Percentiles rank a stretch among this genome's conserved stretches.
phyloP scores from a whole-genome alignment of 1,140 invertebrate genomes.

The Diabrotica undecimpunctata region DNA sequence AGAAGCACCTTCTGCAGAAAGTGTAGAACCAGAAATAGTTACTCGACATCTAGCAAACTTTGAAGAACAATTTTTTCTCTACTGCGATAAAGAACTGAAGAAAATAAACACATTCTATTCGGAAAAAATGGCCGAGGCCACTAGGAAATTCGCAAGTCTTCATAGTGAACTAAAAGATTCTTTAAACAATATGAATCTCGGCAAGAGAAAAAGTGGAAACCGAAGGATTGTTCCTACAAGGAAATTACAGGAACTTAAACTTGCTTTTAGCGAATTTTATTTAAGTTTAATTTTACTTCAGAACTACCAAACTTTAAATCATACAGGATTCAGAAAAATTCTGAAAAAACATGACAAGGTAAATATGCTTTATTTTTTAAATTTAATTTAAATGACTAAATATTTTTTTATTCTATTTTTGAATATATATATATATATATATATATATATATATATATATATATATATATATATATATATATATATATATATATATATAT shows the following conservation, averaged over 20 bases:
- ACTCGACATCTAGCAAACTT: constrained; percentile 74
- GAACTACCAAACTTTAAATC: constrained; percentile 79
- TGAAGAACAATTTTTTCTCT: constrained; percentile 82
- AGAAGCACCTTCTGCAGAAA: constrained; percentile 66
- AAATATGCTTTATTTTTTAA: constrained; percentile 6
- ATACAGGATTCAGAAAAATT: constrained; percentile 89
- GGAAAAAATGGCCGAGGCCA: constrained; percentile 86
- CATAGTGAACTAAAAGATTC: constrained; percentile 66
- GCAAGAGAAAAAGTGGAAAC: constrained; percentile 43
- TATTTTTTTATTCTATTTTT: no score
- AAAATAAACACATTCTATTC: constrained; percentile 89
- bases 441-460: no score
- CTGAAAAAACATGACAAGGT: constrained; percentile 94
- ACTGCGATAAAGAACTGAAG: constrained; percentile 78
- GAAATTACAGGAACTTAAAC: constrained; percentile 80
- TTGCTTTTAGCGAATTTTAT: constrained; percentile 92
- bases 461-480: no score
- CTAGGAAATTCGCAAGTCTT: constrained; percentile 72
- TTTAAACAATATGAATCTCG: constrained; percentile 50
- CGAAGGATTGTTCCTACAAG: constrained; percentile 52
- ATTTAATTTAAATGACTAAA: neutral
- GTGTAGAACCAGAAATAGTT: constrained; percentile 63
- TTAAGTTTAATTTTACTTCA: constrained; percentile 76
- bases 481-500: no score
- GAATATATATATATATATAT: no score